Percentiles rank a stretch among this genome's conserved stretches.
Conservation (phyloP, 2,797 vertebrate species). For the Sciurus carolinensis region DNA sequence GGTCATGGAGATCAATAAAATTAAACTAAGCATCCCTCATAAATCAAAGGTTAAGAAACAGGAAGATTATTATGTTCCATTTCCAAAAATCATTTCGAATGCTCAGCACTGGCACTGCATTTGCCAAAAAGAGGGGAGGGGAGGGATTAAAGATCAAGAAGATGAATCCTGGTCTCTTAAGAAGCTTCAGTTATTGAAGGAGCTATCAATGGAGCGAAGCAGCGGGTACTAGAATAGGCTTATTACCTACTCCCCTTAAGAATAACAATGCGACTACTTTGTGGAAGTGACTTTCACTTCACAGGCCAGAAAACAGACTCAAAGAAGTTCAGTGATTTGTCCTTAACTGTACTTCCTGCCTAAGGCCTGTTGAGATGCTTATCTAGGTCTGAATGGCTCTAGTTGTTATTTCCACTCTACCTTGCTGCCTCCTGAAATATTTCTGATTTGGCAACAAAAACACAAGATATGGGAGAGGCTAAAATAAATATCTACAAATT, state of each 20-base stretch:
- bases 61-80: not conserved
- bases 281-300: not conserved
- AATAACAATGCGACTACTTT: not conserved
- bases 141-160: not conserved
- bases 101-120: not conserved
- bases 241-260: not conserved
- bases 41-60: not conserved
- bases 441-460: conserved; percentile 13
- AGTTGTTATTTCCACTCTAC: not conserved
- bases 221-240: not conserved
- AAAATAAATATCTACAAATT: not conserved
- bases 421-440: not conserved
- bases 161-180: not conserved
- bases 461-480: not conserved
- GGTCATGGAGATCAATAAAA: not conserved
- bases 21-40: not conserved
- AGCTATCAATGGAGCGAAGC: not conserved
- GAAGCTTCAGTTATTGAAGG: not conserved
- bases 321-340: not conserved
- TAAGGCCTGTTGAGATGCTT: not conserved
- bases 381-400: not conserved
- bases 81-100: not conserved
- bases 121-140: not conserved
- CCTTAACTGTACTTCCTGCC: not conserved
- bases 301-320: not conserved